Evolutionary conservation across 2,797 vertebrate species (phyloP).

Genomic region (Pitangus sulphuratus): DNA sequence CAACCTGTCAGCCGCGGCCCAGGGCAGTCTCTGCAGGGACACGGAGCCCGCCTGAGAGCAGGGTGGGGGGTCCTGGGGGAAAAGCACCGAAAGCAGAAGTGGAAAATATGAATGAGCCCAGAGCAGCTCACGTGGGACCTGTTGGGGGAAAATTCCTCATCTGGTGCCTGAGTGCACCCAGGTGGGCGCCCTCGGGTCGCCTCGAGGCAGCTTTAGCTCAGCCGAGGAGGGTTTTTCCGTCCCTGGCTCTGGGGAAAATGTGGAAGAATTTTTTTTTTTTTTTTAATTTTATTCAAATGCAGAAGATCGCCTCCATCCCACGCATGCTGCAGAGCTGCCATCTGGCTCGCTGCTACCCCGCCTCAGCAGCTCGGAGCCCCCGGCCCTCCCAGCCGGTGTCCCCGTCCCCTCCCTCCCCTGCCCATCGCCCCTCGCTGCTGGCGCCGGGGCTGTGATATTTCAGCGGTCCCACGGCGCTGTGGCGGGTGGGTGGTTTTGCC

Average conservation of each 20-base stretch:
- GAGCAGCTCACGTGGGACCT: background rate
- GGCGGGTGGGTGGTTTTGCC: background rate
- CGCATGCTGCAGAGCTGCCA: background rate
- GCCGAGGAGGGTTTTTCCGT: background rate
- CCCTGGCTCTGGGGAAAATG: background rate
- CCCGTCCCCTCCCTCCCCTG: background rate
- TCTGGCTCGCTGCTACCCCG: background rate
- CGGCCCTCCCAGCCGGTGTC: background rate
- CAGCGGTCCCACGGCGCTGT: background rate
- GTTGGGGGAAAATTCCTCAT: background rate
- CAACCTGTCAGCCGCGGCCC: background rate
- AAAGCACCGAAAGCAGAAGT: background rate
- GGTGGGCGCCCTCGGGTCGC: background rate
- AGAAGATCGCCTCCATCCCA: background rate
- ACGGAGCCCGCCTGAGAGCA: accelerated
- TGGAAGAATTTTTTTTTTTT: background rate
- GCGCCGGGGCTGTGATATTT: background rate
- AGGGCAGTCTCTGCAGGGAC: background rate
- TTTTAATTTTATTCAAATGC: background rate
- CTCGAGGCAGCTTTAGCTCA: background rate
- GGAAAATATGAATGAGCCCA: background rate
- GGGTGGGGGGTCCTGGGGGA: no score
- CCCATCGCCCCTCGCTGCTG: background rate
- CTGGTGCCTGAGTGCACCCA: background rate
- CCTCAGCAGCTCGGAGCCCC: background rate